Evolutionary conservation across 2,888 invertebrate genomes (phyloP), one percentile per base, ranked within the genome.

Genomic region (Tolmerus cingulatus): DNA sequence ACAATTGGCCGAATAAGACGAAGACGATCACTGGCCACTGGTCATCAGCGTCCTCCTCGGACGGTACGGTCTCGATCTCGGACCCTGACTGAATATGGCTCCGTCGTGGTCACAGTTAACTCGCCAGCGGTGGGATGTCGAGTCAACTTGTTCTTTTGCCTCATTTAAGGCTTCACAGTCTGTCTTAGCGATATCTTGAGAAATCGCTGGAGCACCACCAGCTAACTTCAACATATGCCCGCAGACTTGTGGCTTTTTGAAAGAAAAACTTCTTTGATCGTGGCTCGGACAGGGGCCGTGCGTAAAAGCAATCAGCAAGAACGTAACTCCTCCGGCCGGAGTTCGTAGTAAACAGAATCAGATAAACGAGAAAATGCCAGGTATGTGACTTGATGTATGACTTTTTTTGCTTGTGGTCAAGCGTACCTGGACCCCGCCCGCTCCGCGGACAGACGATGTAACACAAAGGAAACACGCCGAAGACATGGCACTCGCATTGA

Each of bases 291-390:
- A 27, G 51, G 51, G 82, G 9, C 30, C 34, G 37, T 82, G 82
- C 82, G 82, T 85, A 85, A 85, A 85, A 40, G 85, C 74, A 85
- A 85, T 74, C 85, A 85, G 37, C 85, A 74, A 74, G 85, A 85
- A 85, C 85, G 85, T 85, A 85, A 85, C 46, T 85, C 5, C 74
- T 46, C n/a, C 74, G 74, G 23, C n/a, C 40, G 74, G 74, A 74
- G 40, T 85, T 85, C 74, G 85, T 85, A 85, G 85, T 85, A 85
- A 85, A 85, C 85, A 85, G 85, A 74, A 85, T 85, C 85, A 85
- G 85, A 85, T 85, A 85, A 85, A 74, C 74, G 74, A 46, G 85
- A 85, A 85, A 85, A 74, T 85, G 43, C 74, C 43, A 85, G 85
- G 85, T 85, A 85, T 85, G 85, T 74, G 74, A 46, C 46, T 74